Conservation (phyloP, 2,797 vertebrate species). For the Gadopsis marmoratus region DNA sequence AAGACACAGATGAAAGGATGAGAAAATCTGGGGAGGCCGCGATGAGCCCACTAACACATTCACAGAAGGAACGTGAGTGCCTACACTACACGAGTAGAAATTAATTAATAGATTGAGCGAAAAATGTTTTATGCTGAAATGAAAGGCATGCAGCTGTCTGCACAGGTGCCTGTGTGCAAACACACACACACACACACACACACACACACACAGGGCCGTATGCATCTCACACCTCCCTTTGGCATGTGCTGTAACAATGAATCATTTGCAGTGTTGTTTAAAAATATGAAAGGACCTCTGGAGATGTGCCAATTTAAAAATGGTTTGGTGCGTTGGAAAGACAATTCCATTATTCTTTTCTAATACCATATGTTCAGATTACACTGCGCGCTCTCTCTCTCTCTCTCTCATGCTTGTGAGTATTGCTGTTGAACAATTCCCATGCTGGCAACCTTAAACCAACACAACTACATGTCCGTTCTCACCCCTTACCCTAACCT, state of each 20-base stretch:
- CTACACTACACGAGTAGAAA: not conserved
- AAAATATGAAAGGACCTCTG: constrained; percentile 47
- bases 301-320: constrained; percentile 36
- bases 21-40: constrained; percentile 14
- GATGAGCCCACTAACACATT: constrained; percentile 11
- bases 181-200: not conserved
- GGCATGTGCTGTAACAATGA: constrained; percentile 22
- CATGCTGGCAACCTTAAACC: constrained; percentile 5
- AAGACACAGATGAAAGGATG: constrained; percentile 46
- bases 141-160: constrained; percentile 17
- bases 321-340: constrained; percentile 25
- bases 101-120: constrained; percentile 21
- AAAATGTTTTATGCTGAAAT: not conserved
- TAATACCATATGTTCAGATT: constrained; percentile 56
- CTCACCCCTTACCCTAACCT: not conserved
- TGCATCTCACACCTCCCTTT: constrained; percentile 24
- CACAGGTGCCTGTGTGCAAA: constrained; percentile 10
- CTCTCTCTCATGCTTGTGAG: not conserved
- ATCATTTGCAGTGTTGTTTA: constrained; percentile 46
- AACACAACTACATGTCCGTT: not conserved
- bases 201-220: not conserved
- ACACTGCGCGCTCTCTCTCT: not conserved
- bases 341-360: constrained; percentile 51
- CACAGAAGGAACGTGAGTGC: not conserved
- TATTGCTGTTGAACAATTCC: not conserved